Percentiles rank a stretch among this genome's conserved stretches.
These are phyloP conservation scores for Hydrochoerus hydrochaeris DNA, from an alignment of 2,113 vertebrate genomes.

Conservation along the genomic window DNA sequence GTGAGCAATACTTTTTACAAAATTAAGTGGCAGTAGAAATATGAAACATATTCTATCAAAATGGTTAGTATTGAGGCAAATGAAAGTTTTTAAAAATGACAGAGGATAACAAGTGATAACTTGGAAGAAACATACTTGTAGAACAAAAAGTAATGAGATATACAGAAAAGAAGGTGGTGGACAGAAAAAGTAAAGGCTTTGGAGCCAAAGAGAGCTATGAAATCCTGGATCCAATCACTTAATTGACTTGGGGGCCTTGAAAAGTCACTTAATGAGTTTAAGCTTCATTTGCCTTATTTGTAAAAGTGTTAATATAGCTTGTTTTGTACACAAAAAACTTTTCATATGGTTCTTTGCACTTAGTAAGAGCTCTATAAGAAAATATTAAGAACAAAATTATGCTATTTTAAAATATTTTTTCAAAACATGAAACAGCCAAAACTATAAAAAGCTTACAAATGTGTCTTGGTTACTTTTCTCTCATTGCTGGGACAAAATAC, in stretches of 20 bases:
- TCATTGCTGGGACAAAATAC: too few species aligned
- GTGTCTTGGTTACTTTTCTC: too few species aligned
- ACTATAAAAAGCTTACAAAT: slow-evolving; percentile 25
- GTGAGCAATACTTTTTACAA: slow-evolving; percentile 31
- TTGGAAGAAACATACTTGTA: not conserved
- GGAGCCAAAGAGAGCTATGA: not conserved
- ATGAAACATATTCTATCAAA: slow-evolving; percentile 26
- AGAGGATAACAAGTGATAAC: not conserved
- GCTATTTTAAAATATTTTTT: slow-evolving; percentile 25
- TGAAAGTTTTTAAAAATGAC: slow-evolving; percentile 51
- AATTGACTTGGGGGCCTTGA: not conserved
- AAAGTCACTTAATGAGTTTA: not conserved
- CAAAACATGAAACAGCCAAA: not conserved
- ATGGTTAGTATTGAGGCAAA: not conserved
- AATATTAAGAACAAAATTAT: not conserved
- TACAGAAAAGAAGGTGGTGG: not conserved
- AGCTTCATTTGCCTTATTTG: not conserved
- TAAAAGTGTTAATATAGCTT: not conserved
- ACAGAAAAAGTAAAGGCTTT: not conserved
- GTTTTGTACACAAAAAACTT: not conserved
- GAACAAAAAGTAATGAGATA: not conserved
- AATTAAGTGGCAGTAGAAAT: slow-evolving; percentile 30
- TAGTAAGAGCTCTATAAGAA: not conserved
- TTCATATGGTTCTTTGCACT: not conserved
- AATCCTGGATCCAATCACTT: not conserved